Percentiles rank a stretch among this genome's conserved stretches.
These are phyloP conservation scores for Ornithoptera priamus DNA, from an alignment of 2,888 invertebrate species.

Conservation along the genomic window DNA sequence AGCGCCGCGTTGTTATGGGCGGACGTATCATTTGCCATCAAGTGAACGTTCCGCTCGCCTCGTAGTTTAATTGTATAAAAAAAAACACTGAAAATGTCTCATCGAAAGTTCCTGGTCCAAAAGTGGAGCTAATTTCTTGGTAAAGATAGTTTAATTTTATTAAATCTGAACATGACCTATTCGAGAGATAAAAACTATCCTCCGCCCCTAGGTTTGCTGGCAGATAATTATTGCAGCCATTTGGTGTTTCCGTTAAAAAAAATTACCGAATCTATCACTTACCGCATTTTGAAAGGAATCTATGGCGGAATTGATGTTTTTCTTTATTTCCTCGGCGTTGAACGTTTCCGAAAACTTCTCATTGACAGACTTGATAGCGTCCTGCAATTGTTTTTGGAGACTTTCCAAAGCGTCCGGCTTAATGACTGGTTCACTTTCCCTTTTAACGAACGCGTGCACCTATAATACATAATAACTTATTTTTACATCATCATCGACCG, in stretches of 20 bases:
- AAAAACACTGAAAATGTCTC: no score
- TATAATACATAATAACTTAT: neutral
- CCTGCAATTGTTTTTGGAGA: slow-evolving; percentile 1
- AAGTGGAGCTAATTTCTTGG: no score
- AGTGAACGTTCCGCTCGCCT: no score
- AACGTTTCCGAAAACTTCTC: neutral
- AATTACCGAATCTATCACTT: neutral
- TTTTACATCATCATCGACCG: neutral
- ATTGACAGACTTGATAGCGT: neutral
- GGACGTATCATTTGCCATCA: no score
- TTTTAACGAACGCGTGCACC: slow-evolving; percentile 6
- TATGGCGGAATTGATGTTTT: neutral
- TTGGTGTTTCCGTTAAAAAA: no score
- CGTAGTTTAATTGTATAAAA: no score
- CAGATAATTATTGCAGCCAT: no score
- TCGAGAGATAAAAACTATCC: neutral
- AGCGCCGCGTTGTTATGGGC: no score
- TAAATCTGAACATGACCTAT: neutral
- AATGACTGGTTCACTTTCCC: neutral
- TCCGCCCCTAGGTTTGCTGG: neutral
- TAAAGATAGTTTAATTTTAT: no score
- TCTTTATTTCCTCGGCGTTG: neutral
- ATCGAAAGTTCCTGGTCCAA: no score
- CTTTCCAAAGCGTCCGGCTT: slow-evolving; percentile 1
- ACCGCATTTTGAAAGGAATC: neutral